Percentiles rank a stretch among this genome's conserved stretches.
phyloP scores from a whole-genome alignment of 2,888 invertebrate genomes.

The Xestia rhomboidea region DNA sequence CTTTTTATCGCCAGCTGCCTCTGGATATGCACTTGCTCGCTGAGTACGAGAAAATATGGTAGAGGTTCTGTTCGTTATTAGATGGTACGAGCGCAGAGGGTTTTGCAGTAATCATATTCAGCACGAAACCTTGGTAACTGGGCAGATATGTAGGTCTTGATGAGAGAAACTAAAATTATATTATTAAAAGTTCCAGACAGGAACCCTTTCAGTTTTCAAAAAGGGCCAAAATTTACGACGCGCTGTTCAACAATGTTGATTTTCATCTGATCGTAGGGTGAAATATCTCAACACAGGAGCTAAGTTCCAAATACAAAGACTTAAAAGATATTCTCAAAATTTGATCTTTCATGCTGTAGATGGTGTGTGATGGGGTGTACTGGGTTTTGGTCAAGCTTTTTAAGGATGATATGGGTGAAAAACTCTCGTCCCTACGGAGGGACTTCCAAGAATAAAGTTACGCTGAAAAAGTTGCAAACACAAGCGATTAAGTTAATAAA shows the following conservation, averaged over 20 bases:
- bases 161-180: neutral
- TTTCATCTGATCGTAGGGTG: neutral
- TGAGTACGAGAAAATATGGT: neutral
- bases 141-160: neutral
- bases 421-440: neutral
- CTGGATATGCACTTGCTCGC: neutral
- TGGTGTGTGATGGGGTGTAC: neutral
- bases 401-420: neutral
- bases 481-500: neutral
- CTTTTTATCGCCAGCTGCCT: slow-evolving; percentile 15
- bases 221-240: neutral
- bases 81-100: neutral
- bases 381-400: neutral
- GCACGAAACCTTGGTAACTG: neutral
- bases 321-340: neutral
- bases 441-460: neutral
- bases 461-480: neutral
- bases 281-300: neutral
- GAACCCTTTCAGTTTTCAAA: neutral
- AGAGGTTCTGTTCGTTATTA: neutral
- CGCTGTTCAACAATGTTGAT: neutral
- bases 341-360: neutral
- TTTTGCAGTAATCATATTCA: neutral
- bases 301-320: neutral
- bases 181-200: neutral